Base-by-base conservation (phyloP, 2,888 invertebrate genomes). In the Acleris holmiana region DNA sequence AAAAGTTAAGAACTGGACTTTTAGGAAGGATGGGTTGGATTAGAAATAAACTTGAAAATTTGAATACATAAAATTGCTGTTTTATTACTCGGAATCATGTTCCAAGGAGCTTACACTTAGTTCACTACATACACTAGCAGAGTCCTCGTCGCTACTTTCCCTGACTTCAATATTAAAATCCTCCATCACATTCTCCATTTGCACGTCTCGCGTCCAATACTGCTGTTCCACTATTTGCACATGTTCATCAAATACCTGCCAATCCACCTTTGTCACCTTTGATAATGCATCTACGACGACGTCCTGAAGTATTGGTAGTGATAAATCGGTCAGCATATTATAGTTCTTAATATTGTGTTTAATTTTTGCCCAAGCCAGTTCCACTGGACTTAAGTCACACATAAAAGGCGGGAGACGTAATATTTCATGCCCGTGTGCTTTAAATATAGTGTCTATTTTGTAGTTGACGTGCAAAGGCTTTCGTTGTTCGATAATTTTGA, bases 151-250 rank as follows among this genome's bases (percentile, higher is more conserved):
- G 19, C 56, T 56, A 25, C 47, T 47, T 18, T 47, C 56, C 8
- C 56, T 47, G n/a, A 29, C 19, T 35, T 56, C 29, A 47, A 56
- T 47, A 56, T 19, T 49, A 41, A 58, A 58, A 21, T 58, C 58
- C 40, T 60, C 59, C 23, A 60, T 60, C n/a, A 44, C 25, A 50
- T 44, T 44, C 18, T 60, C 59, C 59, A 60, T 60, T 51, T 44
- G 41, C 18, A 50, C 25, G 23, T 60, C 59, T 17, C 51, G 50
- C 13, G 40, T 50, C 59, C 59, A 60, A n/a, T 60, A 60, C 23
- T 60, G 41, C 10, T 60, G 41, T 35, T 60, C 59, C 7, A 60
- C 23, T 1, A 44, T 51, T 44, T 44, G 40, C 17, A 60, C 59
- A 17, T 60, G 50, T 10, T 60, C 51, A 18, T 60, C 41, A 44